Evolutionary conservation across 2,113 vertebrate species (phyloP), one percentile per base, ranked within the genome.

Genomic region (Lepisosteus osseus): DNA sequence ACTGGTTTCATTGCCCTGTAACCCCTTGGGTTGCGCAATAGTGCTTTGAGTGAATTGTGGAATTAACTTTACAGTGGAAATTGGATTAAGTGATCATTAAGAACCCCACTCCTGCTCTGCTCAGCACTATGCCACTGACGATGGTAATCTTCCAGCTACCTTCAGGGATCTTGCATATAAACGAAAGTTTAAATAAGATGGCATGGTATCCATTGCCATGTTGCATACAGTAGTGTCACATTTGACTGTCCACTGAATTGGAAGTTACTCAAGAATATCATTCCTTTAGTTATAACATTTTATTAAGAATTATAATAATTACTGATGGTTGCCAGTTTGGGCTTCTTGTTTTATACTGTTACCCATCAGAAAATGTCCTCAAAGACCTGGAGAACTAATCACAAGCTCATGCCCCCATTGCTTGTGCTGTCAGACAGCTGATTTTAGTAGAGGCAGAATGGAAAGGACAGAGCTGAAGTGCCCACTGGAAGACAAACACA

Each of bases 1-100:
- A 77, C 71, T 86, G 77, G 77, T 83, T 68, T 80, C 72, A 80
- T 83, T 84, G 77, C 76, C 80, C 87, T 84, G 73, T 77, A 77
- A 79, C 72, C 77, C 74, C 8, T 69, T 71, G 67, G 83, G 80
- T 83, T 78, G 78, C 82, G 78, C 76, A 42, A 79, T 68, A 70
- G 80, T 70, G 77, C 67, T 66, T 65, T 72, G 71, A 74, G 71
- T 12, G 57, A 80, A 57, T 70, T 71, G 42, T 40, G 47, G 59
- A 55, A 57, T 7, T 51, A 42, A 61, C 17, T 62, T 54, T 66
- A 55, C 43, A 44, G 5, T 12, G 3, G 56, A 51, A 51, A 51
- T 51, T 12, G 42, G 2, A 4, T 68, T 62, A 61, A 45, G 44
- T 40, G 5, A 11, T 54, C 7, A 7, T 40, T 67, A 51, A 29